Conservation (phyloP, 1,140 invertebrate species). For the Anastrepha obliqua region DNA sequence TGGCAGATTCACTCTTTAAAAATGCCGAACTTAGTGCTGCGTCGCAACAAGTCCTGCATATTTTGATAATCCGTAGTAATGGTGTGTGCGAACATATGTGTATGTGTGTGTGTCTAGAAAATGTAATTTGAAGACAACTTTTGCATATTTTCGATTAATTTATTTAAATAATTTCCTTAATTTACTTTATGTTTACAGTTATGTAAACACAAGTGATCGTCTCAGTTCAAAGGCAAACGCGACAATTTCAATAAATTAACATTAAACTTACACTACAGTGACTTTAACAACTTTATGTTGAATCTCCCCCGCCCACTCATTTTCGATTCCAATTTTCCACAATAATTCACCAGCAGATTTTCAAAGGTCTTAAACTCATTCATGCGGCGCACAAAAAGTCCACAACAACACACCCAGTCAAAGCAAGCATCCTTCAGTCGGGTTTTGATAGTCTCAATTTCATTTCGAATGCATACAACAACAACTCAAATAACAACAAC, state of each 20-base stretch:
- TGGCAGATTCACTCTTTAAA: no score
- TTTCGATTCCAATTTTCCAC: constrained; percentile 48
- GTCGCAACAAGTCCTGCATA: no score
- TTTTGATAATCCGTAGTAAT: no score
- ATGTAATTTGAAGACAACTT: no score
- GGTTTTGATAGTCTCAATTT: constrained; percentile 41
- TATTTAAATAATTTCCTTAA: constrained; percentile 11
- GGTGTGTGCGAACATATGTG: no score
- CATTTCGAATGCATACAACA: constrained; percentile 50
- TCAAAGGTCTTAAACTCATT: constrained; percentile 50
- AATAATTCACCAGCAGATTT: constrained; percentile 45
- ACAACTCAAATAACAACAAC: background rate
- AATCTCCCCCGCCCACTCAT: background rate
- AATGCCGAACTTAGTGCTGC: no score
- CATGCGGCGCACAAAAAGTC: constrained; percentile 30
- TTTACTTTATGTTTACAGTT: constrained; percentile 30
- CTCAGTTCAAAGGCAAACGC: background rate
- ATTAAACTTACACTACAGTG: constrained; percentile 35
- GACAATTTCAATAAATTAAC: constrained; percentile 46
- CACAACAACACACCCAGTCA: constrained; percentile 13
- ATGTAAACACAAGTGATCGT: background rate
- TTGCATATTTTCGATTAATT: background rate
- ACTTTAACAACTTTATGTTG: background rate
- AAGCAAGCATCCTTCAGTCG: constrained; percentile 5
- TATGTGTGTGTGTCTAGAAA: no score